These are phyloP conservation scores for Trichosurus vulpecula DNA, from an alignment of 2,797 vertebrate genomes.

Conservation along the genomic window DNA sequence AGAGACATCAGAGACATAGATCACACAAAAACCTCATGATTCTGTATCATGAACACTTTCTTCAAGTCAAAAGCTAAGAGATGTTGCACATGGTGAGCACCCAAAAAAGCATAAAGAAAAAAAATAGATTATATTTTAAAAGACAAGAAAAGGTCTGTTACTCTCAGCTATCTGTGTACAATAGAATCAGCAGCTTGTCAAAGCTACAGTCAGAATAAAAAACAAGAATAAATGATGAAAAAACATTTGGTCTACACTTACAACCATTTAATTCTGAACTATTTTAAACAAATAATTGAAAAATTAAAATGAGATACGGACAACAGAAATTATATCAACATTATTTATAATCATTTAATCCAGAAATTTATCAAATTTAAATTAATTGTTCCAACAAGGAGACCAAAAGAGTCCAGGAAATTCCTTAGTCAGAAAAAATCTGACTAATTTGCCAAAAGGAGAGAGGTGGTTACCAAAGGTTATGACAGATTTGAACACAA, in stretches of 20 bases:
- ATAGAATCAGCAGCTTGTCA: background rate
- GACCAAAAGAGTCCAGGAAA: background rate
- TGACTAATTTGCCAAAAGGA: background rate
- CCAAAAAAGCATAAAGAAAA: background rate
- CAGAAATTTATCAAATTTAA: background rate
- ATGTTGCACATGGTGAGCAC: background rate
- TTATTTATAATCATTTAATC: background rate
- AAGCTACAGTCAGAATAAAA: background rate
- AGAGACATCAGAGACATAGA: background rate
- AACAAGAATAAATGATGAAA: background rate
- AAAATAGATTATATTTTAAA: background rate
- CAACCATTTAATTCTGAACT: background rate
- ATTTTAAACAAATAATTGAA: background rate
- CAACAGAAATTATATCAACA: background rate
- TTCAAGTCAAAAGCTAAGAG: background rate
- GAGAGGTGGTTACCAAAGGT: background rate
- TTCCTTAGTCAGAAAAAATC: background rate
- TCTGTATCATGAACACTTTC: background rate
- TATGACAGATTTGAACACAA: background rate
- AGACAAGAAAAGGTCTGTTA: background rate
- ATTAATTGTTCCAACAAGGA: background rate
- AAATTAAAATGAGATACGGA: background rate
- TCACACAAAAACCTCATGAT: background rate
- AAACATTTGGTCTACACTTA: background rate
- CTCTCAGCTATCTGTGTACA: background rate